Percentiles rank a stretch among this genome's conserved stretches.
These are phyloP conservation scores for Limnephilus lunatus DNA, from an alignment of 2,888 invertebrate genomes.

Conservation along the genomic window DNA sequence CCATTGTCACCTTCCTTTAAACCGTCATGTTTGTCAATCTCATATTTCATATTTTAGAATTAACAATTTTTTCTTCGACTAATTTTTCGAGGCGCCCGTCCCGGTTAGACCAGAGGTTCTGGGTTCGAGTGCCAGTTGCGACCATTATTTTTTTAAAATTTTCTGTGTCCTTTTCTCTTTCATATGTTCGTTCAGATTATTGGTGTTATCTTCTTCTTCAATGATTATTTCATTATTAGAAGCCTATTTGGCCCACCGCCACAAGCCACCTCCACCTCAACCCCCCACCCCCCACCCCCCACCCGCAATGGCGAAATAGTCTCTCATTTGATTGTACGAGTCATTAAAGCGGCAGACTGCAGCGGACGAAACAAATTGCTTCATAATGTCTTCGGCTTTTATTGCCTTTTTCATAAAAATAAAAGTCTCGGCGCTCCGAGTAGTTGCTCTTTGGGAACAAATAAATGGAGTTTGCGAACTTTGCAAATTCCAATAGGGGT, in stretches of 20 bases:
- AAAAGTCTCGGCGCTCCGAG: constrained; percentile 37
- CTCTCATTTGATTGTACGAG: constrained; percentile 33
- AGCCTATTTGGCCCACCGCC: neutral
- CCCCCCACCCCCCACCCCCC: neutral
- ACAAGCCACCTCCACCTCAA: no score
- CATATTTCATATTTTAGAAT: no score
- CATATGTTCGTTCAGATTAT: no score
- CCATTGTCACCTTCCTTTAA: no score
- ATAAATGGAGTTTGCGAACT: constrained; percentile 55
- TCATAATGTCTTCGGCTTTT: constrained; percentile 56
- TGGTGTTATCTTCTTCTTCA: no score
- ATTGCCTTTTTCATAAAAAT: constrained; percentile 50
- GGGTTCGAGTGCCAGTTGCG: no score
- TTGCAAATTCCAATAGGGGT: constrained; percentile 56
- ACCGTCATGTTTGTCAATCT: no score
- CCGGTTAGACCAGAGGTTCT: no score
- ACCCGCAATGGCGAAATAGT: neutral
- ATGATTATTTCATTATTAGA: neutral
- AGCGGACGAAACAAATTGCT: constrained; percentile 58
- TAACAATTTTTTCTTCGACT: no score
- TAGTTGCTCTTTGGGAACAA: constrained; percentile 42
- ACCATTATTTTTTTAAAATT: no score
- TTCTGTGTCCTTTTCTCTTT: no score
- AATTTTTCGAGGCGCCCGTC: no score
- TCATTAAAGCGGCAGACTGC: constrained; percentile 54